Base-by-base conservation (phyloP, 2,113 vertebrate genomes). In the Pollachius pollachius region DNA sequence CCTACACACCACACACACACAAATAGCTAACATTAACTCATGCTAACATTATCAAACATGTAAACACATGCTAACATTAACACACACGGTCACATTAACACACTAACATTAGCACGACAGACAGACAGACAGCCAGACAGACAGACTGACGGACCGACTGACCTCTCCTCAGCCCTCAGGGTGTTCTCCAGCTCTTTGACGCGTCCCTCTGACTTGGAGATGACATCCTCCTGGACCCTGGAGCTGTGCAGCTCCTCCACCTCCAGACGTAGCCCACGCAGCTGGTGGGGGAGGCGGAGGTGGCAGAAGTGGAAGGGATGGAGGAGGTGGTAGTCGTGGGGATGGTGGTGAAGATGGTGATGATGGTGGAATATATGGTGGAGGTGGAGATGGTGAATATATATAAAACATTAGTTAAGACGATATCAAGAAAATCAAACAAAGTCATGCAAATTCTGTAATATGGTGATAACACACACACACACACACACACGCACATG, bases 111-210 rank as follows among this genome's bases (percentile, higher is more conserved):
- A 48, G 41, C 41, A 48, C 37, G 11, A 8, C 6, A 41, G 37
- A 41, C 41, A 41, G 37, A 41, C 37, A 4, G 34, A 37, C 34
- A 37, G 34, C 3, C 34, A 7, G 34, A 4, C 1, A 41, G 41
- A 48, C 48, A 48, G 41, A 48, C 41, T 11, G 41, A 48, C 9
- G 9, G 41, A 2, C 6, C 27, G 60, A 59, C 84, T 63, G 54
- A 93, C 92, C 91, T 91, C 74, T 93, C 92, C 75, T 92, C 91
- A 0, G 70, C 19, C 54, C 89, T 85, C 67, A 94, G 87, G 0
- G 21, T 1, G 48, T 77, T 92, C 77, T 93, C 92, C 84, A 94
- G 82, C 62, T 94, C 90, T 68, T 88, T 92, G 70, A 85, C 85
- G 71, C 78, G 78, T 60, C n/a, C 83, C 76, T 93, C 92, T 0